phyloP scores from a whole-genome alignment of 1,140 invertebrate genomes.

The Danaus plexippus region DNA sequence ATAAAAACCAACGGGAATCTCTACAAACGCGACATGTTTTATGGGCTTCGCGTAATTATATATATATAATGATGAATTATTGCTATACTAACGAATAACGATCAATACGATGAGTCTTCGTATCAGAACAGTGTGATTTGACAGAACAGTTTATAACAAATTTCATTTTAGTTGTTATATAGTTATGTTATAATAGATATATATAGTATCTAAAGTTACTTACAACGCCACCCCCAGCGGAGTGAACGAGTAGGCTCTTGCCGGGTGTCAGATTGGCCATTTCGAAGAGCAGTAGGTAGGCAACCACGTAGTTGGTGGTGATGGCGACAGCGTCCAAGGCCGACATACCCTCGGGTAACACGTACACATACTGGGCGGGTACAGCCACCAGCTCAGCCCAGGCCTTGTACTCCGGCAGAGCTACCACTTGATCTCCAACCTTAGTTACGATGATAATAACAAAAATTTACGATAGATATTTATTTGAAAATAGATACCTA shows the following conservation, averaged over 20 bases:
- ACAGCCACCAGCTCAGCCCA: conserved; percentile 90
- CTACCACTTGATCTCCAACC: conserved; percentile 90
- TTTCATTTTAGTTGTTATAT: too few species aligned
- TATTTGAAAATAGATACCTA: too few species aligned
- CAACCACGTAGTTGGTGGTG: conserved; percentile 89
- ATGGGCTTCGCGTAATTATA: too few species aligned
- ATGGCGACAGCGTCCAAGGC: conserved; percentile 86
- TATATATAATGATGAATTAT: too few species aligned
- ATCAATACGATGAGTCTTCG: too few species aligned
- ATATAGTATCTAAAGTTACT: conserved; percentile 64
- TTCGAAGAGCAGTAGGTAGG: conserved; percentile 89
- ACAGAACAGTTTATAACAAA: too few species aligned
- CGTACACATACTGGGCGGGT: conserved; percentile 83
- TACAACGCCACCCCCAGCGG: conserved; percentile 90
- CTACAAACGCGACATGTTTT: too few species aligned
- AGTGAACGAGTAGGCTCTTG: conserved; percentile 87
- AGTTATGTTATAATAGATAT: conserved; percentile 2
- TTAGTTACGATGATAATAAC: conserved; percentile 42
- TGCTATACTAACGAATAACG: too few species aligned
- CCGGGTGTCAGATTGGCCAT: conserved; percentile 82
- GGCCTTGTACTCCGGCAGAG: conserved; percentile 85
- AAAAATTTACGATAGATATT: neutral
- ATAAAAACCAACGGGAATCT: too few species aligned
- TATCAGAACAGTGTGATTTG: too few species aligned
- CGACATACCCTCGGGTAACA: conserved; percentile 82